Evolutionary conservation across 2,113 vertebrate species (phyloP).

Genomic region (Brienomyrus brachyistius): DNA sequence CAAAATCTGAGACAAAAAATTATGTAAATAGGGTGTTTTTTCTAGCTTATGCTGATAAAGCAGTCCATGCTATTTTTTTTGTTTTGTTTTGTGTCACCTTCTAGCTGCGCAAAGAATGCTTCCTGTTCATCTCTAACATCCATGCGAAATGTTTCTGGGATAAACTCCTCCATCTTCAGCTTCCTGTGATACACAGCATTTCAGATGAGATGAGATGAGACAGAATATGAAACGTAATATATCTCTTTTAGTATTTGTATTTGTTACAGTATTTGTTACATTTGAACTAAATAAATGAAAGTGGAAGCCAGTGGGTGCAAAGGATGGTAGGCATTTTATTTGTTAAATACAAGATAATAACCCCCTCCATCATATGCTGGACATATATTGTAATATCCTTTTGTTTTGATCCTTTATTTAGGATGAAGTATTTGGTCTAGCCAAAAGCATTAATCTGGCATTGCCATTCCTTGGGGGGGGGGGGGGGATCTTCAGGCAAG

Average conservation of each 20-base stretch:
- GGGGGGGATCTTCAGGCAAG: not conserved
- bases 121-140: constrained; percentile 71
- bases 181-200: constrained; percentile 44
- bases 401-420: not conserved
- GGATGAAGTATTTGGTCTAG: not conserved
- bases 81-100: constrained; percentile 52
- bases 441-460: not conserved
- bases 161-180: constrained; percentile 75
- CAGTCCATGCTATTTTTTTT: constrained; percentile 5
- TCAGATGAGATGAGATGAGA: not conserved
- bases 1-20: not conserved
- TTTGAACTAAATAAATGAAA: not conserved
- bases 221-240: not conserved
- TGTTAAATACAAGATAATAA: not conserved
- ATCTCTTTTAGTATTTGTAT: not conserved
- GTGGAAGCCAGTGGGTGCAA: not conserved
- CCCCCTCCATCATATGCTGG: not conserved
- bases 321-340: not conserved
- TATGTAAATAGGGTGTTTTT: not conserved
- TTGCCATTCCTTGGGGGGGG: not conserved
- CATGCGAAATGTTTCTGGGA: constrained; percentile 75
- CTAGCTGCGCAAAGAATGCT: constrained; percentile 64
- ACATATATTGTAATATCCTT: not conserved
- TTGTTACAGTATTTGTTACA: not conserved
- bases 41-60: not conserved